Evolutionary conservation across 2,113 vertebrate species (phyloP), one percentile per base, ranked within the genome.

Genomic region (Asarcornis scutulata): DNA sequence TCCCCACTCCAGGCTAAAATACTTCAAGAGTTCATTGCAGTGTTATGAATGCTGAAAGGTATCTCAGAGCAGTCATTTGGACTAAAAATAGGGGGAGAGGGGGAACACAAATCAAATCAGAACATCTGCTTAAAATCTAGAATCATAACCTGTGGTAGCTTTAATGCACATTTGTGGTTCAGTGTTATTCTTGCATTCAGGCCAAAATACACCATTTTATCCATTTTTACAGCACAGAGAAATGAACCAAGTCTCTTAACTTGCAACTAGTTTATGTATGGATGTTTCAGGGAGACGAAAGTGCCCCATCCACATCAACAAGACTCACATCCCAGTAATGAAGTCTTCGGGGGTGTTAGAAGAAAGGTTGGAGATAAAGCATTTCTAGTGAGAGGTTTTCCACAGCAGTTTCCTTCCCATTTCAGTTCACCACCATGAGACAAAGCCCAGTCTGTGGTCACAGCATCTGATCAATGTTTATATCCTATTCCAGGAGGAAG

Each of bases 111-210:
- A 83, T 87, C 62, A 56, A 90, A 87, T 38, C n/a, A 69, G 63
- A 96, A 76, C 92, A 81, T 72, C 83, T 92, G 73, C 31, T 92
- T 82, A 84, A 94, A 92, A 91, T 69, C 69, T 79, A 63, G 75
- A 89, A 81, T 81, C 67, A 38, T 85, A 90, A 90, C 50, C 36
- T 88, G 58, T 50, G 53, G 60, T 85, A 38, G 63, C 50, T 94
- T 91, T 79, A 86, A 82, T 66, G 46, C 2, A 25, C 50, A 84
- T 76, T 87, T 11, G 59, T 83, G 40, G 46, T 62, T 92, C 59
- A 69, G 79, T 82, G 84, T 69, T 92, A 66, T 75, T 89, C 55
- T 92, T 91, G 74, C 17, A 42, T 75, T 83, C 55, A 34, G 25
- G 66, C 73, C 80, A 94, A 93, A 94, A 89, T 29, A 59, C 40